Base-by-base conservation (phyloP, 1,140 invertebrate species). In the Pachypsylla venusta region DNA sequence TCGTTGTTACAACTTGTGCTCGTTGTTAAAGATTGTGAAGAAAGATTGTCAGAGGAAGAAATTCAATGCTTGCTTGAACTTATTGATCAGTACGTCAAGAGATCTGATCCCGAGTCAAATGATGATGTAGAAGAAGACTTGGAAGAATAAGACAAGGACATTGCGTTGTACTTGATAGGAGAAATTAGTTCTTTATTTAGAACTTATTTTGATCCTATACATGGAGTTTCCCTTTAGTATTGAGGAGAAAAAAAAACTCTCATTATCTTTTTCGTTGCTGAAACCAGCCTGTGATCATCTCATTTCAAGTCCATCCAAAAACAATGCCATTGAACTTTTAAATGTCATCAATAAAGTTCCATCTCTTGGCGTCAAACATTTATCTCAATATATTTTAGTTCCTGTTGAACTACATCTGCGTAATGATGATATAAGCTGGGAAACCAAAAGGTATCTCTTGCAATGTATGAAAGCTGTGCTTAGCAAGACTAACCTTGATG, bases 281-380 rank as follows among this genome's bases (percentile, higher is more conserved):
- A 60, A 60, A 60, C 59, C 59, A 0, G 59, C 54, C 0, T 60
- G 59, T 26, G 59, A 60, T 1, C 54, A 54, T 48, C 56, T 60
- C 39, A 60, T 60, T 2, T 42, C 54, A 12, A 42, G 56, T 48
- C 59, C 59, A 3, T 48, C 55, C 48, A 19, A 16, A 12, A 10
- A 26, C 2, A 60, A 60, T 53, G 13, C 55, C 10, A 42, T 42
- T 10, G 14, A 26, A 2, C 28, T 60, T 14, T 28, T 42, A 5
- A 39, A 57, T 10, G 25, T 42, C 20, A 12, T 60, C 20, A 13
- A 2, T 13, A 22, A 27, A 16, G 20, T 56, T 60, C 59, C 54
- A 42, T 22, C 16, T n/a, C 12, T 22, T 26, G 2, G 22, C 30
- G 22, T 57, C 4, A 26, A 56, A 28, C 25, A 24, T 7, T 20